Percentiles rank a stretch among this genome's conserved stretches.
Conservation (phyloP, 2,113 vertebrate species). For the Heterotilapia buettikoferi region DNA sequence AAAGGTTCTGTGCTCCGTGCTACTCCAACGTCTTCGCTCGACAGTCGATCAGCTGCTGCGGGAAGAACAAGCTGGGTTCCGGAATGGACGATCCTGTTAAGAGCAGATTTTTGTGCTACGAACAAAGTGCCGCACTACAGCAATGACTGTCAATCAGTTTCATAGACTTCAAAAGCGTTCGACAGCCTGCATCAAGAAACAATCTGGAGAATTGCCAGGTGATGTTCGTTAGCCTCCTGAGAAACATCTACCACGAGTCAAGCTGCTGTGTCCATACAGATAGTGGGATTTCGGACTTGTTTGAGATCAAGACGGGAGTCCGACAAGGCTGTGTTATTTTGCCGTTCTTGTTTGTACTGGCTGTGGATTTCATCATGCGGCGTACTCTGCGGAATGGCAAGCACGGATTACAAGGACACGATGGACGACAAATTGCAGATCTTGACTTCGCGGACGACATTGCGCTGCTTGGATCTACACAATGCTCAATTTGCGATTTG, state of each 20-base stretch:
- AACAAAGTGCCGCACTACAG: not conserved
- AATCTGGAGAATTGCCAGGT: not conserved
- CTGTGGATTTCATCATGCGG: not conserved
- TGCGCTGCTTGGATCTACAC: not conserved
- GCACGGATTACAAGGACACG: not conserved
- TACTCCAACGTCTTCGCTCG: not conserved
- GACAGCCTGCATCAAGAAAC: not conserved
- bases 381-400: not conserved
- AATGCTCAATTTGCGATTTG: not conserved
- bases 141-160: not conserved
- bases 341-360: not conserved
- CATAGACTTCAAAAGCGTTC: not conserved
- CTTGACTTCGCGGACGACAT: accelerated
- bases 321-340: not conserved
- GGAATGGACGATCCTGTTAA: not conserved
- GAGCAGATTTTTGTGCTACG: accelerated
- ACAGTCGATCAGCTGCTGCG: not conserved
- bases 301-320: not conserved
- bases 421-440: not conserved
- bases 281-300: not conserved
- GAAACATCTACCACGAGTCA: not conserved
- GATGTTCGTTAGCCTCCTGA: not conserved
- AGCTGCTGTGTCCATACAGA: not conserved
- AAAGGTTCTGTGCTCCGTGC: not conserved
- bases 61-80: accelerated